Evolutionary conservation across 2,113 vertebrate genomes (phyloP).

Genomic region (Pungitius pungitius): DNA sequence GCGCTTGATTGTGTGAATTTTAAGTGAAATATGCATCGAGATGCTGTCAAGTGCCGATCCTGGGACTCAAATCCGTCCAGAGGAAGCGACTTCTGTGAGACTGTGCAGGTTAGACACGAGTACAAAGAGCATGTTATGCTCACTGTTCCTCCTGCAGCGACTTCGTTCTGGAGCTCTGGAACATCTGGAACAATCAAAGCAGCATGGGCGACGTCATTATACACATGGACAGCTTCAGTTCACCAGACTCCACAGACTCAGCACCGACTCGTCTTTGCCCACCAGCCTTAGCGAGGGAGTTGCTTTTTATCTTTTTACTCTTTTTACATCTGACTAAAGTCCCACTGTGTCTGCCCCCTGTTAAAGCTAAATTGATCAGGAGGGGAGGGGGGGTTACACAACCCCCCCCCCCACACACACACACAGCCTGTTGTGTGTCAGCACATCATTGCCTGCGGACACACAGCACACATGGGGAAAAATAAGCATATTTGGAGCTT

Average conservation of each 20-base stretch:
- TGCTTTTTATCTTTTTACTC: background rate
- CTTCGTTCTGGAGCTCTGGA: background rate
- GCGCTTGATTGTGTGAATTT: conserved; percentile 13
- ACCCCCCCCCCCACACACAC: too few relatives aligned
- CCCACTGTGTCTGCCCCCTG: background rate
- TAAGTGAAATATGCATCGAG: conserved; percentile 3
- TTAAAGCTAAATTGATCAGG: conserved; percentile 3
- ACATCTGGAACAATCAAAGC: background rate
- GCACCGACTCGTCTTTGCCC: background rate
- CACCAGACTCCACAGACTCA: background rate
- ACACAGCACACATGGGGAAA: background rate
- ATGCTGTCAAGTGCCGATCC: background rate
- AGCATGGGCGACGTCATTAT: background rate
- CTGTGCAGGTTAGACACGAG: background rate
- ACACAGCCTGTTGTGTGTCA: background rate
- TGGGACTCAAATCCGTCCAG: background rate
- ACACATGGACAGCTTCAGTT: background rate
- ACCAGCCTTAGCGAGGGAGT: background rate
- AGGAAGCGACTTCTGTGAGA: too few relatives aligned
- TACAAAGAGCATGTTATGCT: background rate
- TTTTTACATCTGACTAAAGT: background rate
- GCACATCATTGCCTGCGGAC: background rate
- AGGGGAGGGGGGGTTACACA: background rate
- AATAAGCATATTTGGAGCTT: background rate
- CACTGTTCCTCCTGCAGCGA: background rate